These are phyloP conservation scores for Polypterus senegalus DNA, from an alignment of 2,113 vertebrate species.

Conservation along the genomic window DNA sequence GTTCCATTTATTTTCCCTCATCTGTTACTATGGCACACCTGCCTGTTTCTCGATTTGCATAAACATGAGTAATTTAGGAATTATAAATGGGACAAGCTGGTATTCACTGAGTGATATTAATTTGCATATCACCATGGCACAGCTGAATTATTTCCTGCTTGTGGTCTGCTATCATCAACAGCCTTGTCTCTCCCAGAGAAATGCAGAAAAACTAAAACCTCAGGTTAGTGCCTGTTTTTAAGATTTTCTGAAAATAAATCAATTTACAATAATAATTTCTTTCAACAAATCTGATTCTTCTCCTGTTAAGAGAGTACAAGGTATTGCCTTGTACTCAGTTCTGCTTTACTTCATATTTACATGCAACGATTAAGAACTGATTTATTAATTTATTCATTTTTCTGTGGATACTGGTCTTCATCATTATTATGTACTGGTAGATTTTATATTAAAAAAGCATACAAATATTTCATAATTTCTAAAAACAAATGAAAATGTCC, in stretches of 20 bases:
- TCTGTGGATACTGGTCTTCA: too few species aligned
- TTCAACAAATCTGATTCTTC: too few species aligned
- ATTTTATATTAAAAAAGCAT: too few species aligned
- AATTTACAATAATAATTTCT: too few species aligned
- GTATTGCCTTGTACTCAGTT: too few species aligned
- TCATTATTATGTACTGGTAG: too few species aligned
- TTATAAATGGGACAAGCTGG: constrained; percentile 77
- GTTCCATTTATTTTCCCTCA: background rate
- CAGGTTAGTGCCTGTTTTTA: constrained; percentile 61
- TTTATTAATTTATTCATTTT: too few species aligned
- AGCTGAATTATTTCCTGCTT: constrained; percentile 69
- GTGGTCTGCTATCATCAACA: constrained; percentile 47
- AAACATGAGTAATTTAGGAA: constrained; percentile 91
- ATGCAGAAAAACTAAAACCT: constrained; percentile 55
- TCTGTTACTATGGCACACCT: constrained; percentile 10
- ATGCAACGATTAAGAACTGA: too few species aligned
- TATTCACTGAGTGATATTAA: constrained; percentile 73
- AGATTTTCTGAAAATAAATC: constrained; percentile 29
- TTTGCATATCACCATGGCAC: constrained; percentile 81
- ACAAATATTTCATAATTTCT: too few species aligned
- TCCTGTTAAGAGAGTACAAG: too few species aligned
- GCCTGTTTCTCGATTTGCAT: constrained; percentile 72
- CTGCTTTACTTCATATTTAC: too few species aligned
- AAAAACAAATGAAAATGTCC: too few species aligned
- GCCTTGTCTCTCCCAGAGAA: constrained; percentile 57